Evolutionary conservation across 2,888 invertebrate species (phyloP), one percentile per base, ranked within the genome.

Genomic region (Himalopsyche kuldschensis): DNA sequence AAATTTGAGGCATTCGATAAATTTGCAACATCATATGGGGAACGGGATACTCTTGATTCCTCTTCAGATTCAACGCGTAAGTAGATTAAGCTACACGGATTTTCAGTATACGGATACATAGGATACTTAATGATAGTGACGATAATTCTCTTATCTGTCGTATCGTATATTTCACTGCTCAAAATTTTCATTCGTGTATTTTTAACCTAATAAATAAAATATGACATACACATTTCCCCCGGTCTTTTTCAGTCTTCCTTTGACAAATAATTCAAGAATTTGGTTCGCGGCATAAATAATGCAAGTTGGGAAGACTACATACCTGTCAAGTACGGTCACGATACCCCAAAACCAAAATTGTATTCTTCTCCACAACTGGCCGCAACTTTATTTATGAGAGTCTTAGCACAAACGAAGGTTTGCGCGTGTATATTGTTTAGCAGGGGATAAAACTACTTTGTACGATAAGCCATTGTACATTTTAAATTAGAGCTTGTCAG

Each of bases 301-400:
- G 69, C 69, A 69, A 69, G 69, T 69, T 69, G 69, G 69, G 69
- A 69, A 69, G 69, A 69, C 69, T 30, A 69, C 69, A 30, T 69
- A 69, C 69, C 69, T 69, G 69, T 69, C 69, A 69, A 69, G 69
- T 69, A 69, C 69, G 69, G 69, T 69, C 69, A 69, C 69, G 69
- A 69, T 69, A 69, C 27, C 69, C 69, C 15, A 30, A 69, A 69
- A 69, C 69, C 30, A 4, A 27, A 69, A 69, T 27, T 69, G 30
- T 69, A 69, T 69, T 69, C 69, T 69, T 69, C 69, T 69, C 69
- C 27, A 69, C 27, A 27, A 69, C 69, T 30, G 27, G 10, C 69
- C 69, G 69, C 69, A 27, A 15, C 11, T 8, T 69, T 69, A 69
- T 69, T 69, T 69, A 69, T 69, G 69, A 69, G 69, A 69, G 69